Evolutionary conservation across 1,140 invertebrate genomes (phyloP).

Genomic region (Laupala kohalensis): DNA sequence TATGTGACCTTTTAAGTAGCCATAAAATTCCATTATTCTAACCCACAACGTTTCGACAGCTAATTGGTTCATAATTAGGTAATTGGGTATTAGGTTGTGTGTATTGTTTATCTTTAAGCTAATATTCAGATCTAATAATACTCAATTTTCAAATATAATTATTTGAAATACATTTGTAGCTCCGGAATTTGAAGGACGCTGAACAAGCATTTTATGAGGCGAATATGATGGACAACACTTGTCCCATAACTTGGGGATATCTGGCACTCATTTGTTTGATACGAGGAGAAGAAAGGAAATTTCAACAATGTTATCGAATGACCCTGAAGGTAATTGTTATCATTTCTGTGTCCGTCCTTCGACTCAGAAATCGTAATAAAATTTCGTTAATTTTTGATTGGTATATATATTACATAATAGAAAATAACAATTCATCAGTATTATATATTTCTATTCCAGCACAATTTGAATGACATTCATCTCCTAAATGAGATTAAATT

Average conservation of each 20-base stretch:
- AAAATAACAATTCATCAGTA: neutral
- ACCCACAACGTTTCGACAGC: no score
- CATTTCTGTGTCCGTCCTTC: no score
- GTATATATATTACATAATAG: neutral
- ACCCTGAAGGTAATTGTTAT: neutral
- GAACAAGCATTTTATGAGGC: conserved; percentile 26
- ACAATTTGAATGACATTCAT: neutral
- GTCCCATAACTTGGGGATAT: conserved; percentile 26
- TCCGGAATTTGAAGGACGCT: conserved; percentile 22
- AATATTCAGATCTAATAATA: no score
- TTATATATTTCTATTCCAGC: neutral
- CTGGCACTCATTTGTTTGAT: conserved; percentile 27
- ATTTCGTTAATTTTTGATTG: neutral
- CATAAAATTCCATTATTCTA: no score
- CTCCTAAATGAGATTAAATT: neutral
- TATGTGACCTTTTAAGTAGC: no score
- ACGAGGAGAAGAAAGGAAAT: neutral
- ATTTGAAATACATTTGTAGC: no score
- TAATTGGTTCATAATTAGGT: no score
- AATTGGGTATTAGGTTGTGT: no score
- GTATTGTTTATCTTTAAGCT: no score
- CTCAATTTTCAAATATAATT: no score
- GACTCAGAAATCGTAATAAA: no score
- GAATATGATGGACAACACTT: conserved; percentile 25
- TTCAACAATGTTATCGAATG: neutral